Conservation (phyloP, 2,888 invertebrate species). For the Trichogramma dendrolimi region DNA sequence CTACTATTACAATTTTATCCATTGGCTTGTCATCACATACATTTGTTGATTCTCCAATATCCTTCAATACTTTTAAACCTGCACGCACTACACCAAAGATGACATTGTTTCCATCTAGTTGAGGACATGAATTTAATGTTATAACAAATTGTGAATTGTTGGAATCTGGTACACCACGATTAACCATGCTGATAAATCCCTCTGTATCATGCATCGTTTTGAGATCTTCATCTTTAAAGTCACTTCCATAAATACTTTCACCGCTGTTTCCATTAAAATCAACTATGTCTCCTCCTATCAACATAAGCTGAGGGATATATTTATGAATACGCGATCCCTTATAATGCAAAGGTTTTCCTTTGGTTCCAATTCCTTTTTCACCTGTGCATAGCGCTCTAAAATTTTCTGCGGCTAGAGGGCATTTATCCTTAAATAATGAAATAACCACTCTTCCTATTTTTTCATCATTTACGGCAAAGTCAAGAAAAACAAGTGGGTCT, state of each 20-base stretch:
- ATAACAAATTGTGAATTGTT: slow-evolving; percentile 96
- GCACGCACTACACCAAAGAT: slow-evolving; percentile 77
- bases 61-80: slow-evolving; percentile 69
- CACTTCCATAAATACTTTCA: slow-evolving; percentile 88
- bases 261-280: slow-evolving; percentile 82
- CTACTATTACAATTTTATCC: slow-evolving; percentile 47
- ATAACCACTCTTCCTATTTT: slow-evolving; percentile 79
- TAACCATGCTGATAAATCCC: slow-evolving; percentile 76
- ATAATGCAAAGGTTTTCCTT: slow-evolving; percentile 75
- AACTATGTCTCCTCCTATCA: slow-evolving; percentile 77
- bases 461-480: slow-evolving; percentile 65
- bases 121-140: slow-evolving; percentile 69
- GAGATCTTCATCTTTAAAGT: slow-evolving; percentile 90
- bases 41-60: slow-evolving; percentile 63
- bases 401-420: slow-evolving; percentile 86
- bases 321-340: slow-evolving; percentile 79
- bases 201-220: slow-evolving; percentile 59
- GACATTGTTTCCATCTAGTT: slow-evolving; percentile 77
- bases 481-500: slow-evolving; percentile 67
- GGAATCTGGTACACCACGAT: slow-evolving; percentile 71
- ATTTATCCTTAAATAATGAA: slow-evolving; percentile 77
- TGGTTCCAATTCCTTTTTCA: slow-evolving; percentile 70
- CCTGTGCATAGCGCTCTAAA: slow-evolving; percentile 90
- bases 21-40: slow-evolving; percentile 59
- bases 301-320: slow-evolving; percentile 84